Conservation (phyloP, 2,113 vertebrate genomes). For the Myodes glareolus region DNA sequence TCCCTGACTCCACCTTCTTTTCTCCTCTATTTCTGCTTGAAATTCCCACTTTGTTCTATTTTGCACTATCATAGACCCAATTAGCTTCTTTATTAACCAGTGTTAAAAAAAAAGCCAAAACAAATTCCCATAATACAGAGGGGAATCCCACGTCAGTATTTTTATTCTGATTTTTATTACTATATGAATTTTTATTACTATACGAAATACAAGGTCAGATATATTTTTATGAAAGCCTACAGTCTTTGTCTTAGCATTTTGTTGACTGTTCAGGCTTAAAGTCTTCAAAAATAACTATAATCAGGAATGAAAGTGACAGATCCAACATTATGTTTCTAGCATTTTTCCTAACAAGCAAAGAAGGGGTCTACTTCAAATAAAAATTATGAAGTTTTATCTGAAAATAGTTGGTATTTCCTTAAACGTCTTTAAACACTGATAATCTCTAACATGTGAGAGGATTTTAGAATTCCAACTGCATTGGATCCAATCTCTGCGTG, state of each 20-base stretch:
- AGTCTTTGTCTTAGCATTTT: not conserved
- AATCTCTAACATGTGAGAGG: slow-evolving; percentile 52
- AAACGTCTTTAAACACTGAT: slow-evolving; percentile 59
- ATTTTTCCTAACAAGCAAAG: not conserved
- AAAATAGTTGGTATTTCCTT: slow-evolving; percentile 51
- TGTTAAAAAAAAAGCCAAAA: no score
- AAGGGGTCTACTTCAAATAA: not conserved
- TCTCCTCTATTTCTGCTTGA: no score
- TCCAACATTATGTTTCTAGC: not conserved
- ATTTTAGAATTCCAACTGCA: slow-evolving; percentile 65
- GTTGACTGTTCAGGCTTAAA: not conserved
- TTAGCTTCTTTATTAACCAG: no score
- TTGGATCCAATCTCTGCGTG: slow-evolving; percentile 45
- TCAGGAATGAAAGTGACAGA: slow-evolving; percentile 4
- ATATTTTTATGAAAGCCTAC: not conserved
- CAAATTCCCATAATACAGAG: no score
- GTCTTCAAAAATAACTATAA: not conserved
- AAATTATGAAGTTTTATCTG: slow-evolving; percentile 35
- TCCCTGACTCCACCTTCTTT: no score
- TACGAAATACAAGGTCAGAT: not conserved
- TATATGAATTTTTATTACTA: not conserved
- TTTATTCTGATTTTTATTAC: not conserved
- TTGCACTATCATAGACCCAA: no score
- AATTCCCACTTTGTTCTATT: no score
- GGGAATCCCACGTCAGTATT: not conserved